Percentiles rank a stretch among this genome's conserved stretches.
Conservation (phyloP, 92 coral and sea anemone genomes). For the Chrysogorgia sp. region DNA sequence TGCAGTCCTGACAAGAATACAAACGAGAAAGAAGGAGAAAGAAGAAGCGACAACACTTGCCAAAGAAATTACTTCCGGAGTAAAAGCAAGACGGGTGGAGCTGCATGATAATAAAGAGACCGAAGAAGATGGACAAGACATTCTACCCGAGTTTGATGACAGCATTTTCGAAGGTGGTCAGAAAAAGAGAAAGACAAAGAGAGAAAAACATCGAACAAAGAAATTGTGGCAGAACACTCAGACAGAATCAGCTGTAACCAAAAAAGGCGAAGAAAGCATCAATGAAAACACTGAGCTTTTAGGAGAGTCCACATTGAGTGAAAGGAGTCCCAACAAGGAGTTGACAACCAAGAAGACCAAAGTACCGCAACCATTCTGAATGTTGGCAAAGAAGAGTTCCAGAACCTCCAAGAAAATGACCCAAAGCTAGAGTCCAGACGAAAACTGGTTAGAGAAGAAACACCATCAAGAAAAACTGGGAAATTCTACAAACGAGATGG, state of each 20-base stretch:
- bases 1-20: not conserved
- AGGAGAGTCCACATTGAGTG: no score
- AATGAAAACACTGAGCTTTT: no score
- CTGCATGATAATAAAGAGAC: not conserved
- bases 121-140: not conserved
- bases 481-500: not conserved
- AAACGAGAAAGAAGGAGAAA: not conserved
- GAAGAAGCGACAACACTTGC: not conserved
- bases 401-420: not conserved
- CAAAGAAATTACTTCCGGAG: not conserved
- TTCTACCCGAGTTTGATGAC: not conserved
- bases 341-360: no score
- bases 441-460: not conserved
- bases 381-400: not conserved
- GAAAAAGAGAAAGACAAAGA: conserved; percentile 22
- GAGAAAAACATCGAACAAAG: not conserved
- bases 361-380: not conserved
- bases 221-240: not conserved
- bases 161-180: conserved; percentile 22
- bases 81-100: not conserved
- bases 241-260: no score
- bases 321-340: no score
- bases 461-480: not conserved
- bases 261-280: no score
- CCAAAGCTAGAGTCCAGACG: not conserved